phyloP scores from a whole-genome alignment of 2,888 invertebrate species.

The Nemotelus pantherinus region DNA sequence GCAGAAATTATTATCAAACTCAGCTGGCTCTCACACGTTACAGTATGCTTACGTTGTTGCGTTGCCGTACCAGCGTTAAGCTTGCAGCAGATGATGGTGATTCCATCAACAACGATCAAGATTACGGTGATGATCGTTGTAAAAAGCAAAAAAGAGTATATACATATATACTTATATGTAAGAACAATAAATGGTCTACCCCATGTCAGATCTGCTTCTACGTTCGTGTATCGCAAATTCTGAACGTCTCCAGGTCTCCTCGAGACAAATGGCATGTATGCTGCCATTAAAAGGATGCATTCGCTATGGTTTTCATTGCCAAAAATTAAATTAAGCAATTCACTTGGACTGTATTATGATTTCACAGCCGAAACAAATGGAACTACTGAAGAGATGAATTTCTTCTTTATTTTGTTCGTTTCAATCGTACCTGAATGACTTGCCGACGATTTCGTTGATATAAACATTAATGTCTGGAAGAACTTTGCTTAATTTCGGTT shows the following conservation, averaged over 20 bases:
- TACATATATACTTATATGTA: not conserved
- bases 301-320: conserved; percentile 40
- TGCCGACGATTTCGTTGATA: conserved; percentile 25
- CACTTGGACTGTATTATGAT: conserved; percentile 23
- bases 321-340: conserved; percentile 44
- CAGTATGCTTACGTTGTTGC: conserved; percentile 9
- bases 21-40: conserved; percentile 40
- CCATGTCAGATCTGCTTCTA: not conserved
- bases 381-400: conserved; percentile 28
- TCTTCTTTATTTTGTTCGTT: not conserved
- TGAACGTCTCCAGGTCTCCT: not conserved
- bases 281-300: conserved; percentile 38
- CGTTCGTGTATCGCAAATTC: not conserved
- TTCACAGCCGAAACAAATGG: conserved; percentile 31
- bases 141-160: not conserved
- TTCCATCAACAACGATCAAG: conserved; percentile 25
- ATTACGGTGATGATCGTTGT: conserved; percentile 27
- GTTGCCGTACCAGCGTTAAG: not conserved
- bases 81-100: conserved; percentile 29
- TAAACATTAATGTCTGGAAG: conserved; percentile 29
- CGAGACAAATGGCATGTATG: conserved; percentile 33
- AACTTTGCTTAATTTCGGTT: conserved; percentile 37
- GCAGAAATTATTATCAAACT: conserved; percentile 41
- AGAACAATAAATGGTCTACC: not conserved
- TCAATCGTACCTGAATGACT: conserved; percentile 4